Base-by-base conservation (phyloP, 2,113 vertebrate species). In the Percopsis transmontana region DNA sequence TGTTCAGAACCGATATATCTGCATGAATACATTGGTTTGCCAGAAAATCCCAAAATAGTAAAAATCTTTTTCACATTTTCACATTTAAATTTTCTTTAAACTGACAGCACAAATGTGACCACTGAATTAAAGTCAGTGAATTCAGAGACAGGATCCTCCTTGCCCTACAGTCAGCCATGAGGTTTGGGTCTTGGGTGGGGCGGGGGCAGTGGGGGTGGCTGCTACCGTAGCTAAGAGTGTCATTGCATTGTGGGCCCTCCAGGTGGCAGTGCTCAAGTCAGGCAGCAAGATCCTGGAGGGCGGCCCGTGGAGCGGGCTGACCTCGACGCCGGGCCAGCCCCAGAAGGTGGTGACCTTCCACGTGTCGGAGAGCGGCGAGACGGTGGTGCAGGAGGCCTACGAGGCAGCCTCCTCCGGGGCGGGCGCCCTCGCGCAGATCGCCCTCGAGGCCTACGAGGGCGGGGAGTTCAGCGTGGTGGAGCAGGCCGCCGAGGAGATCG, bases 321-420 rank as follows among this genome's bases (percentile, higher is more conserved):
- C 80, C 1, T 18, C 79, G 18, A 63, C 72, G 2, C 65, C 87
- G 0, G 73, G 71, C 2, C 88, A 90, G 65, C 33, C 86, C 1
- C 94, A 90, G 77, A 95, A 95, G 72, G 86, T 98, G 8, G 91
- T 98, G 66, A 95, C 96, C 0, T 90, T 97, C 77, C 96, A 96
- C 0, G 79, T 98, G 84, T 90, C 93, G 2, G 95, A 98, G 74
- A 85, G 88, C 0, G 93, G 91, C 2, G 90, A 92, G 70, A 80
- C 92, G 0, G 88, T 95, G 50, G 80, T 90, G 10, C 90, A 91
- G 45, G 90, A 94, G 74, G 87, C 90, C 33, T 94, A 91, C 0
- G 90, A 92, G 2, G 90, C 91, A 11, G 81, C 87, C 0, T 73
- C 85, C 12, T 85, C 91, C 2, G 91, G 84, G 12, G 84, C 76